Evolutionary conservation across 2,113 vertebrate genomes (phyloP).

Genomic region (Anarhynchus alexandrinus): DNA sequence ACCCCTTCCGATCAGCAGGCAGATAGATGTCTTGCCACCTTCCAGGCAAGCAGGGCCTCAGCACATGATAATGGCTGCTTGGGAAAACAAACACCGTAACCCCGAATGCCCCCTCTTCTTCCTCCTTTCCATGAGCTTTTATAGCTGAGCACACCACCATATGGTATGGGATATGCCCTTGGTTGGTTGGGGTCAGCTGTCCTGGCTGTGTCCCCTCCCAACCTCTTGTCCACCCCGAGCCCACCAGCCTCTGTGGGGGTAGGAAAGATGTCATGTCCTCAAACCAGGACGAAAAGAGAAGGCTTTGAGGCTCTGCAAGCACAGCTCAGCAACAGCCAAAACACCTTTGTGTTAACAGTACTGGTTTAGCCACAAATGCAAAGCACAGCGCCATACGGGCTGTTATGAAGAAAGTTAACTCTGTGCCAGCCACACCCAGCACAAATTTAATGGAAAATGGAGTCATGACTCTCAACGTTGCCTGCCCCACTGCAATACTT

Average conservation of each 20-base stretch:
- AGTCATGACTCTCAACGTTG: not conserved
- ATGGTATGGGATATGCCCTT: not conserved
- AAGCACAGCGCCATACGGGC: rapidly evolving
- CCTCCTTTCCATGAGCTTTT: not conserved
- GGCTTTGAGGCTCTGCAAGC: not conserved
- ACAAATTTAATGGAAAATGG: not conserved
- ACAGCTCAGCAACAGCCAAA: not conserved
- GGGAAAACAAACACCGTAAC: not conserved
- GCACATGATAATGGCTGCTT: rapidly evolving
- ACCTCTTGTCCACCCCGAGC: not conserved
- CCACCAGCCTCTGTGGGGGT: no score
- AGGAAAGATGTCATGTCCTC: not conserved
- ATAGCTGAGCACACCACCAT: not conserved
- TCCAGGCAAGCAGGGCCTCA: not conserved
- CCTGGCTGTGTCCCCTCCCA: not conserved
- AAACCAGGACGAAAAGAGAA: not conserved
- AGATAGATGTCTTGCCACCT: not conserved
- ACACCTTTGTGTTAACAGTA: rapidly evolving
- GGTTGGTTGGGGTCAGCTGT: not conserved
- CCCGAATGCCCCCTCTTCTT: not conserved
- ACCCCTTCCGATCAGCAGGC: rapidly evolving
- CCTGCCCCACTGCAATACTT: not conserved
- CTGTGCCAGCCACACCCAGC: not conserved
- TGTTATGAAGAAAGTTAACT: not conserved
- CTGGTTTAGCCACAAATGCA: not conserved